phyloP scores from a whole-genome alignment of 2,113 vertebrate genomes.

The Lepidothrix coronata region DNA sequence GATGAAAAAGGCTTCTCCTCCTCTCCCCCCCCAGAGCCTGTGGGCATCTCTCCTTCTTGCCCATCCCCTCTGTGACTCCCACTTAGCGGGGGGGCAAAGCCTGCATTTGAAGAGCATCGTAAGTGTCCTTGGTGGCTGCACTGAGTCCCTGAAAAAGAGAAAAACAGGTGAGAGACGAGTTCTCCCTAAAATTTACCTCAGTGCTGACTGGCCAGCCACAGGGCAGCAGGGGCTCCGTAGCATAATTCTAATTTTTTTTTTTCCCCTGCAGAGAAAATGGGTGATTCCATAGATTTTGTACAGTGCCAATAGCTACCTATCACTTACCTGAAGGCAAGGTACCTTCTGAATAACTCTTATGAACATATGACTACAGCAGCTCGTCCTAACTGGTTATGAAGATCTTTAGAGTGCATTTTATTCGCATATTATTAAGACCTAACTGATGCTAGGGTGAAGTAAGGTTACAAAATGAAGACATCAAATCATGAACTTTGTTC shows the following conservation, averaged over 20 bases:
- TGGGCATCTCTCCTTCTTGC: neutral
- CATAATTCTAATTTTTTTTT: neutral
- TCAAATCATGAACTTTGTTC: neutral
- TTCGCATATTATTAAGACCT: neutral
- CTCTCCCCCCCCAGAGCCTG: neutral
- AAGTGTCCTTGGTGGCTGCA: constrained; percentile 85
- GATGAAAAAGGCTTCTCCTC: neutral
- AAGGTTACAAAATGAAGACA: neutral
- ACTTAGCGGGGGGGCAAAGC: constrained; percentile 69
- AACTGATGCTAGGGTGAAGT: neutral
- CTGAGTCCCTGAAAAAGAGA: constrained; percentile 82
- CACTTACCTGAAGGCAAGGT: neutral
- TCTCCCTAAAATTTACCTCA: neutral
- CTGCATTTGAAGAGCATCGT: constrained; percentile 88
- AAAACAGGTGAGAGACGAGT: neutral
- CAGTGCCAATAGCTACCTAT: neutral
- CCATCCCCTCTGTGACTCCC: neutral
- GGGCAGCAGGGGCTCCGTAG: neutral
- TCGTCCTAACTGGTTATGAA: neutral
- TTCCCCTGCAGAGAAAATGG: neutral
- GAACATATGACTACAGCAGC: neutral
- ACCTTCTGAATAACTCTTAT: neutral
- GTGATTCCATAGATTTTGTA: neutral
- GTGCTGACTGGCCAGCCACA: neutral
- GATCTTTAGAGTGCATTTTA: neutral